Conservation (phyloP, 2,113 vertebrate genomes). For the Theristicus caerulescens region DNA sequence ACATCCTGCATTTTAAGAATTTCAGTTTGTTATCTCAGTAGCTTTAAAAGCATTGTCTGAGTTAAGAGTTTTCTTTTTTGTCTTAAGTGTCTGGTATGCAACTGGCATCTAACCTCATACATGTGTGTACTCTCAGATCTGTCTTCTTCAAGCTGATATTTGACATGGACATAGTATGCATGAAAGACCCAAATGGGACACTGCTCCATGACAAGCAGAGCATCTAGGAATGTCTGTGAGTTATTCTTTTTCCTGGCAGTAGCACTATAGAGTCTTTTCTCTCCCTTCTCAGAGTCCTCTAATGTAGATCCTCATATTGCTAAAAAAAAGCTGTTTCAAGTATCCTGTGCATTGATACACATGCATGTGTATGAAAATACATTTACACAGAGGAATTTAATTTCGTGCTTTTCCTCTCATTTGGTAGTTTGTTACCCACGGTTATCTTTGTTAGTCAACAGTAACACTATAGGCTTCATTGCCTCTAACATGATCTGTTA, state of each 20-base stretch:
- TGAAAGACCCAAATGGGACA: background rate
- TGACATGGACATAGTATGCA: background rate
- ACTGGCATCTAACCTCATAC: background rate
- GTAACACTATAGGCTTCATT: background rate
- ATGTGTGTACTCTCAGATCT: background rate
- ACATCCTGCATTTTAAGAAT: constrained; percentile 61
- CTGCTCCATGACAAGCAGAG: background rate
- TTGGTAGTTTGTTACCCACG: background rate
- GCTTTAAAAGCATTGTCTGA: constrained; percentile 35
- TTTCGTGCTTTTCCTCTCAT: background rate
- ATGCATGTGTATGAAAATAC: background rate
- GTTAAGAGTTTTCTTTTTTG: constrained; percentile 44
- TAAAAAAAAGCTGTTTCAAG: background rate
- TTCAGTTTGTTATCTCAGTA: constrained; percentile 59
- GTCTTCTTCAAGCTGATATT: background rate
- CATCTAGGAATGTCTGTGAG: background rate
- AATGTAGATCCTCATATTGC: background rate
- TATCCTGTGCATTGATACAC: background rate
- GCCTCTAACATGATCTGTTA: background rate
- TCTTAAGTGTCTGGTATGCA: background rate
- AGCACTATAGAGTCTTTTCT: background rate
- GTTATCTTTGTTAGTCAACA: background rate
- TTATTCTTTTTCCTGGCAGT: background rate
- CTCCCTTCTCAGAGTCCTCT: background rate
- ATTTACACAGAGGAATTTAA: background rate